Conservation (phyloP, 2,797 vertebrate species). For the Chiroxiphia lanceolata region DNA sequence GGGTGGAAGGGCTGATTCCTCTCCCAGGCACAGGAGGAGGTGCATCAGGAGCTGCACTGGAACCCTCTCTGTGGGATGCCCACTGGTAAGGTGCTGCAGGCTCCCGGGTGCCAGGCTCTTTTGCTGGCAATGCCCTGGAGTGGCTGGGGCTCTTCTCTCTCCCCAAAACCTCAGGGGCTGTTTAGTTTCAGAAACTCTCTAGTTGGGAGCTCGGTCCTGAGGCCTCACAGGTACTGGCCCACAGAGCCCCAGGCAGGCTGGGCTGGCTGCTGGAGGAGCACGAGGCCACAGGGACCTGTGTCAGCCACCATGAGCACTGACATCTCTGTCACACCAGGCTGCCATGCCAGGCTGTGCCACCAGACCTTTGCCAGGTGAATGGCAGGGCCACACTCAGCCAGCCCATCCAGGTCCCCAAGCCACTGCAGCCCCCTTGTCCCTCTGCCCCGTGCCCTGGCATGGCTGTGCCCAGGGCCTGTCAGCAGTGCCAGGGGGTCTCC, state of each 20-base stretch:
- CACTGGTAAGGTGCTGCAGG: not conserved
- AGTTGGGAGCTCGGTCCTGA: not conserved
- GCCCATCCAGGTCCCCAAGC: not conserved
- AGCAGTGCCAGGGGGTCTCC: not conserved
- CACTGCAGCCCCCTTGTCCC: not conserved
- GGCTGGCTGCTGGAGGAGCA: conserved; percentile 22
- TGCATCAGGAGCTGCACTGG: conserved; percentile 4
- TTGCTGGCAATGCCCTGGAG: not conserved
- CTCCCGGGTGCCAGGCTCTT: not conserved
- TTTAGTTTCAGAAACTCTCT: not conserved
- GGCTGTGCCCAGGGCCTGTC: not conserved
- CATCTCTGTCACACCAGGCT: not conserved
- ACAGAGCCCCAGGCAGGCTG: not conserved
- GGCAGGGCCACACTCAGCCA: not conserved
- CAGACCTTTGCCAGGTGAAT: not conserved
- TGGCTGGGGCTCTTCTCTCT: not conserved
- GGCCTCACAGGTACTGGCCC: not conserved
- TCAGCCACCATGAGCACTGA: not conserved
- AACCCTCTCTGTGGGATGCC: not conserved
- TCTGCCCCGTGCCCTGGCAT: not conserved
- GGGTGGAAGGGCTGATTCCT: not conserved
- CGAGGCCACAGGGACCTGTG: not conserved
- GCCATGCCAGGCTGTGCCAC: not conserved
- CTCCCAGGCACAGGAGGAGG: not conserved
- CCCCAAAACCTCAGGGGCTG: not conserved